Evolutionary conservation across 2,113 vertebrate genomes (phyloP).

Genomic region (Chionis minor): DNA sequence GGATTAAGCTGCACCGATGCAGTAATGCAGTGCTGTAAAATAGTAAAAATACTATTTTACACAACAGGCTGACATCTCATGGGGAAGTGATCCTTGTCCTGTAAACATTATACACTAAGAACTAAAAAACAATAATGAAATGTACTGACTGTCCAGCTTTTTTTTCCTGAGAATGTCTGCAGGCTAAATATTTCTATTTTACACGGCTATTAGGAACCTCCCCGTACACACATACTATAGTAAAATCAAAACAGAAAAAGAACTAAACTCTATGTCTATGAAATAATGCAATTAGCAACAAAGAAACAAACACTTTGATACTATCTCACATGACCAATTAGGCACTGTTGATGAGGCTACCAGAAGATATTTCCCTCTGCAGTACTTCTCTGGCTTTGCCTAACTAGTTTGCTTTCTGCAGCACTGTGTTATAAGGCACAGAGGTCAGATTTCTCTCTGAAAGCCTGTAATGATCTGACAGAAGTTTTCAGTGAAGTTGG

Average conservation of each 20-base stretch:
- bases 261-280: neutral
- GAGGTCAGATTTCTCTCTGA: conserved; percentile 39
- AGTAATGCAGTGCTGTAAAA: neutral
- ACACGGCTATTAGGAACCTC: neutral
- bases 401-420: neutral
- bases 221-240: no score
- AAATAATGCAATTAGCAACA: neutral
- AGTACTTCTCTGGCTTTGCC: neutral
- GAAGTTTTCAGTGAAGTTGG: conserved; percentile 12
- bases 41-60: neutral
- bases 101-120: neutral
- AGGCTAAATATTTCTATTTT: neutral
- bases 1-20: neutral
- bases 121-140: neutral
- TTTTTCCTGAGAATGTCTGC: neutral
- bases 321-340: neutral
- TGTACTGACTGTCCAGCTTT: neutral
- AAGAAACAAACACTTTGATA: neutral
- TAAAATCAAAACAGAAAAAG: neutral
- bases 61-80: neutral
- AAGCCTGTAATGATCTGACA: conserved; percentile 37
- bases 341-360: neutral
- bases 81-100: neutral
- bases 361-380: neutral
- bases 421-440: neutral